These are phyloP conservation scores for Trematocara marginatum DNA, from an alignment of 2,113 vertebrate genomes.

Conservation along the genomic window DNA sequence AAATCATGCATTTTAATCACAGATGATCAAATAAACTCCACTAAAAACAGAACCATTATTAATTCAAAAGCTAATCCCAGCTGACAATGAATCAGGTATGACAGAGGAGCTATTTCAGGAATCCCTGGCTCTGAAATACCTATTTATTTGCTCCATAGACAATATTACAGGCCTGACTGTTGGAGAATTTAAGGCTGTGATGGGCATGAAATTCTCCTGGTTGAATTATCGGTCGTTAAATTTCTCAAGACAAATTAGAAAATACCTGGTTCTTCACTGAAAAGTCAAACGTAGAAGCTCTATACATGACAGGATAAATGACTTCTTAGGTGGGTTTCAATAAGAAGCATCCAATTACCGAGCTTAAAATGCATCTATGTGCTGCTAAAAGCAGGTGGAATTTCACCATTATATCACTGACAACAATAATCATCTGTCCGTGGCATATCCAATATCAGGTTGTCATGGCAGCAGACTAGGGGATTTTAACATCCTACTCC, in stretches of 20 bases:
- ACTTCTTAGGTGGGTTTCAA: neutral
- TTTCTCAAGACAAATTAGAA: neutral
- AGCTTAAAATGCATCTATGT: neutral
- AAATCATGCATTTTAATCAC: neutral
- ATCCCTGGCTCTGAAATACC: neutral
- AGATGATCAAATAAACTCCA: neutral
- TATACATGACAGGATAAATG: neutral
- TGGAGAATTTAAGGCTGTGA: neutral
- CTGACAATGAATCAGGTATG: neutral
- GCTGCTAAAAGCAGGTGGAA: neutral
- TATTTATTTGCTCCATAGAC: neutral
- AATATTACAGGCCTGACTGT: neutral
- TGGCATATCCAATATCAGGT: neutral
- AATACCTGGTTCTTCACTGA: neutral
- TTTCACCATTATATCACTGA: neutral
- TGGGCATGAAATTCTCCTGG: rapidly evolving
- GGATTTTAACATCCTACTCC: neutral
- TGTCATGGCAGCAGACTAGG: neutral
- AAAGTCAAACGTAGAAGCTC: neutral
- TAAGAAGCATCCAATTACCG: neutral
- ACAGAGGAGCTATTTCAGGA: neutral
- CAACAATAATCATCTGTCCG: neutral
- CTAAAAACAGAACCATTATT: neutral
- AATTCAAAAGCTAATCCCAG: neutral
- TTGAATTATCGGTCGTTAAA: neutral